These are phyloP conservation scores for Psittacula echo DNA, from an alignment of 2,797 vertebrate genomes.

Conservation along the genomic window DNA sequence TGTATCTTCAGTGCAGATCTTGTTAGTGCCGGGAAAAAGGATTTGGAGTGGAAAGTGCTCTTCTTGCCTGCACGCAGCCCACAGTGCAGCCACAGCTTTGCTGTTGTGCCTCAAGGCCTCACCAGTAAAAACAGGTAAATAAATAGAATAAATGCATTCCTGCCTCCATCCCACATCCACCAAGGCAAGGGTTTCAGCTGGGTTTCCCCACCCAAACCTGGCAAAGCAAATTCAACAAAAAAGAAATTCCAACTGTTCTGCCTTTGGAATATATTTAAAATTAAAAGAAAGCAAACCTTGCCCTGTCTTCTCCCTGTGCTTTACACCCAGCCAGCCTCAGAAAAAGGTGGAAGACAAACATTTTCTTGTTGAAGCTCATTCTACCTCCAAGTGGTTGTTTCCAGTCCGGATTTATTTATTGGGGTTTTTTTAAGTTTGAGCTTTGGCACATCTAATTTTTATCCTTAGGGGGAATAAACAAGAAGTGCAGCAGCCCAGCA, in stretches of 20 bases:
- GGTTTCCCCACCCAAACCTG: not conserved
- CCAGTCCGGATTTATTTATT: not conserved
- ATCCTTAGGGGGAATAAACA: slow-evolving; percentile 10
- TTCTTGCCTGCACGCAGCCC: not conserved
- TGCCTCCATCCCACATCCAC: not conserved
- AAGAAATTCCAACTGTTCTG: not conserved
- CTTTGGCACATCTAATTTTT: not conserved
- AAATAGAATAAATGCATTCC: not conserved
- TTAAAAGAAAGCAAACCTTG: not conserved
- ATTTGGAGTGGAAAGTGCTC: not conserved
- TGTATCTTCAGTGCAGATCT: not conserved
- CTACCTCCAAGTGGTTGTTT: not conserved
- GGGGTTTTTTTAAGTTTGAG: not conserved
- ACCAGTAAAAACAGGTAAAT: not conserved
- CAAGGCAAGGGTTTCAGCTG: not conserved
- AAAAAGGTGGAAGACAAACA: not conserved
- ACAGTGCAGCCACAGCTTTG: accelerated
- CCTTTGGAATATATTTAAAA: not conserved
- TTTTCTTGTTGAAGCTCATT: not conserved
- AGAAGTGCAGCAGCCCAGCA: not conserved
- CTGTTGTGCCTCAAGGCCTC: not conserved
- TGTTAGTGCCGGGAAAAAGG: not conserved
- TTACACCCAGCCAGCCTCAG: not conserved
- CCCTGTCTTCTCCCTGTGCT: accelerated
- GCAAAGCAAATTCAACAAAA: not conserved